phyloP scores from a whole-genome alignment of 1,140 invertebrate genomes.

The Camponotus pennsylvanicus region DNA sequence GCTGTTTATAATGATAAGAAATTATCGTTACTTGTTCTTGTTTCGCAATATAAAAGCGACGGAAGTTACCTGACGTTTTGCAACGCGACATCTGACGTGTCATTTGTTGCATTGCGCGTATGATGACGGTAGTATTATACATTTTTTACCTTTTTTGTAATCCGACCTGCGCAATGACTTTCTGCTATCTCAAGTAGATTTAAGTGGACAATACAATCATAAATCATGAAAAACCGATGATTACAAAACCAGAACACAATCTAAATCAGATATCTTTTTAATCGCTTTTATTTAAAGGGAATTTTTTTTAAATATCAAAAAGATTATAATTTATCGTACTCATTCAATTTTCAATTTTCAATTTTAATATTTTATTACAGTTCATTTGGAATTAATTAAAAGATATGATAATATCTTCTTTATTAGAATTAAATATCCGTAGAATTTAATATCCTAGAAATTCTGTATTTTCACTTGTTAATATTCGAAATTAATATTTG shows the following conservation, averaged over 20 bases:
- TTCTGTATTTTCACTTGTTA: too few relatives aligned
- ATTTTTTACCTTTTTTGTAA: not conserved
- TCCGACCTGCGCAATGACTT: not conserved
- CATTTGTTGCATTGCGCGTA: slow-evolving; percentile 7
- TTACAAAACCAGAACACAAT: not conserved
- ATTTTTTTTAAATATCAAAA: not conserved
- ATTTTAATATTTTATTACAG: not conserved
- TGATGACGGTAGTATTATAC: not conserved
- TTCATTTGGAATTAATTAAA: not conserved
- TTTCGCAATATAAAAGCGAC: slow-evolving; percentile 27
- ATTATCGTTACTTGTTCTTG: slow-evolving; percentile 17
- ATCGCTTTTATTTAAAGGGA: not conserved
- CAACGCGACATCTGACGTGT: not conserved
- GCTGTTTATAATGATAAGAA: slow-evolving; percentile 18
- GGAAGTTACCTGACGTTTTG: slow-evolving; percentile 33
- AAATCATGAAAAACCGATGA: not conserved
- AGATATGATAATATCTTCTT: not conserved
- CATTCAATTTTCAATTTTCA: not conserved
- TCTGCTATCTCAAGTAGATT: not conserved
- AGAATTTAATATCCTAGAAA: too few relatives aligned
- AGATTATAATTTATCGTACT: not conserved
- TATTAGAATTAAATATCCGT: too few relatives aligned
- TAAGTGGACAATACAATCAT: not conserved
- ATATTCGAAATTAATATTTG: too few relatives aligned
- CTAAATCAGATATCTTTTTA: not conserved